Evolutionary conservation across 64 coral and sea anemone genomes (phyloP).

Genomic region (Cladopsammia gracilis): DNA sequence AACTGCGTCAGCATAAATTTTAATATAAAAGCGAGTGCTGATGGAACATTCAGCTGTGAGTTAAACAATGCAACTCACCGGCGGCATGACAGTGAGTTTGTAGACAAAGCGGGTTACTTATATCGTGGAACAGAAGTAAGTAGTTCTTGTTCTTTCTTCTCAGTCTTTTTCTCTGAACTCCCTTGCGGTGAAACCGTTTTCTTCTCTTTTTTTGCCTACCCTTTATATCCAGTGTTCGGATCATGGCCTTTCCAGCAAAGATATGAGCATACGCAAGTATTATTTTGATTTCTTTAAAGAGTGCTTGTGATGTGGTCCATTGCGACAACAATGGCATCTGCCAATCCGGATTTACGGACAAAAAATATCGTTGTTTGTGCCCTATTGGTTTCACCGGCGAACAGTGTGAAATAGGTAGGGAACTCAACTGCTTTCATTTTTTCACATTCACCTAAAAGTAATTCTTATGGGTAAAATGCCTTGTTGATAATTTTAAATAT

Average conservation of each 20-base stretch:
- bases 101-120: background rate
- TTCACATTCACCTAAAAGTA: too few species aligned
- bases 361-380: background rate
- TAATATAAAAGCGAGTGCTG: background rate
- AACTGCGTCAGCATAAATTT: background rate
- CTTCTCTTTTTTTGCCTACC: too few species aligned
- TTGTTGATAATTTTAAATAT: too few species aligned
- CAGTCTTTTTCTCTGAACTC: too few species aligned
- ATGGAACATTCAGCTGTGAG: background rate
- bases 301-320: background rate
- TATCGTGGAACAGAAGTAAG: background rate
- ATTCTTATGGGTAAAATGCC: too few species aligned
- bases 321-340: background rate
- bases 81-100: background rate
- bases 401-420: background rate
- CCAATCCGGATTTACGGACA: background rate
- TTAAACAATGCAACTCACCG: background rate
- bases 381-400: background rate
- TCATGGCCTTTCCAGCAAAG: too few species aligned
- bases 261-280: too few species aligned
- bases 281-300: background rate
- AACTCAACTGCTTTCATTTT: too few species aligned
- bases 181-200: background rate
- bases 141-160: background rate
- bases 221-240: too few species aligned